A percentile compares a stretch with the other conserved stretches of the same genome.
Evolutionary conservation across 2,888 invertebrate species (phyloP).

Genomic region (Hypolimnas misippus): DNA sequence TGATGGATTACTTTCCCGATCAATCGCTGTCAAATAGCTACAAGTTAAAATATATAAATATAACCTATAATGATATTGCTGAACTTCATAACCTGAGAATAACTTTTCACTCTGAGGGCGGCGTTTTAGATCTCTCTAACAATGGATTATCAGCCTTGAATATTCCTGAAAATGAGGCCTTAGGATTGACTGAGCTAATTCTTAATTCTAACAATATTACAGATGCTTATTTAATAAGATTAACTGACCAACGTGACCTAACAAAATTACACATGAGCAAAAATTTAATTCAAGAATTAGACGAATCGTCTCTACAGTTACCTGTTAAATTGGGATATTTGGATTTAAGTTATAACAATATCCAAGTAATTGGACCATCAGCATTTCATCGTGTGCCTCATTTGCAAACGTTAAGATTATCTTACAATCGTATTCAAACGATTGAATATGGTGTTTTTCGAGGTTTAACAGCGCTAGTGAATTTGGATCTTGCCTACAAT

Average conservation of each 20-base stretch:
- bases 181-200: constrained; percentile 55
- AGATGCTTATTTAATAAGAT: constrained; percentile 55
- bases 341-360: constrained; percentile 63
- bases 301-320: constrained; percentile 58
- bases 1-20: constrained; percentile 60
- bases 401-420: constrained; percentile 60
- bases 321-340: constrained; percentile 56
- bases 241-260: constrained; percentile 59
- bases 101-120: constrained; percentile 66
- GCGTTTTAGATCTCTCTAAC: constrained; percentile 69
- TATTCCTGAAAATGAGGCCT: constrained; percentile 61
- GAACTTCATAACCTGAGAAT: constrained; percentile 58
- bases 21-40: constrained; percentile 58
- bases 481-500: constrained; percentile 59
- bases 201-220: constrained; percentile 66
- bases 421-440: constrained; percentile 56
- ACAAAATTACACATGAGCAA: constrained; percentile 59
- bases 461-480: constrained; percentile 54
- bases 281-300: constrained; percentile 59
- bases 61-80: constrained; percentile 62
- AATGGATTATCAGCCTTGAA: constrained; percentile 59
- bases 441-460: constrained; percentile 67
- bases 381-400: constrained; percentile 56
- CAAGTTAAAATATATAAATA: constrained; percentile 63
- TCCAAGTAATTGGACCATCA: constrained; percentile 60